These are phyloP conservation scores for Campoplex nolae DNA, from an alignment of 2,888 invertebrate species.

Conservation along the genomic window DNA sequence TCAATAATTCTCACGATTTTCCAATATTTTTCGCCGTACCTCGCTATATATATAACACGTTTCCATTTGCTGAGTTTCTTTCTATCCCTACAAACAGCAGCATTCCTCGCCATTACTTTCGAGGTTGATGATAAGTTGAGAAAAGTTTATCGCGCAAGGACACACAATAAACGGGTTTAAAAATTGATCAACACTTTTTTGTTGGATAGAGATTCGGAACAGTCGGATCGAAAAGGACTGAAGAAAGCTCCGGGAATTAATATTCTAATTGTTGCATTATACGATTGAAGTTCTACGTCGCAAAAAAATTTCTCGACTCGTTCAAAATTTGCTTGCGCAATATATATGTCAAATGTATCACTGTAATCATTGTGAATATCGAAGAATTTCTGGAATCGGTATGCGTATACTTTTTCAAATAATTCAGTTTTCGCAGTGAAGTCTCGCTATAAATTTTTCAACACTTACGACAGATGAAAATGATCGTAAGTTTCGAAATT, in stretches of 20 bases:
- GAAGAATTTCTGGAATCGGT: no score
- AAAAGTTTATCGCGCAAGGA: neutral
- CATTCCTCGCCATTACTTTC: neutral
- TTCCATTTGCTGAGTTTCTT: neutral
- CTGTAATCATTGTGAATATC: no score
- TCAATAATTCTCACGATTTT: slow-evolving; percentile 22
- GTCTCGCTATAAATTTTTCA: neutral
- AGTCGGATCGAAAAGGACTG: neutral
- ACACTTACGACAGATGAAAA: no score
- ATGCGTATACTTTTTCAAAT: no score
- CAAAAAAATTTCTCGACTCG: no score
- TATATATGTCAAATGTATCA: no score
- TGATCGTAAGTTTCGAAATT: neutral
- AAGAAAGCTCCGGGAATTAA: neutral
- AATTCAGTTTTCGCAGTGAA: no score
- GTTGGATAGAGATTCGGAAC: neutral
- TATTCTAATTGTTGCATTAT: no score
- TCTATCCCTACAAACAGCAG: neutral
- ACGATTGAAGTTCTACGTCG: no score
- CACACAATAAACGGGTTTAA: neutral
- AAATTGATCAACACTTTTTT: neutral
- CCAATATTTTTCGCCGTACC: neutral
- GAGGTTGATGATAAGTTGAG: neutral
- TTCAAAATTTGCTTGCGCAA: no score
- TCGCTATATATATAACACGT: neutral